Evolutionary conservation across 2,888 invertebrate genomes (phyloP).

Genomic region (Heteropelma amictum): DNA sequence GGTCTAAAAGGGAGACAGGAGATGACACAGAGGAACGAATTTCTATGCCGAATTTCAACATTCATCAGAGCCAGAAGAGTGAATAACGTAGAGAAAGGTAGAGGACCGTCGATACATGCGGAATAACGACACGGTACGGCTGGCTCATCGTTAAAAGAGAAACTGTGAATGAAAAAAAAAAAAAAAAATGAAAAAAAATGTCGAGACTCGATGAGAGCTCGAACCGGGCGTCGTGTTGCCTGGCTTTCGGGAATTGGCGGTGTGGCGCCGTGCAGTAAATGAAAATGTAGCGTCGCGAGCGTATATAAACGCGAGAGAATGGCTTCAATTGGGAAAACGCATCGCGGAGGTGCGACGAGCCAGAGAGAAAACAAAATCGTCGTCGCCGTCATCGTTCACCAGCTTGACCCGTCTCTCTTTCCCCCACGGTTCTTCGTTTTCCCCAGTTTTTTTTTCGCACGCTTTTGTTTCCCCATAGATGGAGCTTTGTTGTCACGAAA

Average conservation of each 20-base stretch:
- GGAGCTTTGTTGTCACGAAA: neutral
- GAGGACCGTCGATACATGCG: neutral
- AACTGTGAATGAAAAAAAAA: constrained; percentile 11
- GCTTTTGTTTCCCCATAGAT: neutral
- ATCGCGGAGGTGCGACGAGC: constrained; percentile 29
- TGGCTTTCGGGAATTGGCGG: constrained; percentile 19
- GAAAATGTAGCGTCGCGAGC: constrained; percentile 61
- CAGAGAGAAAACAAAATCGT: constrained; percentile 28
- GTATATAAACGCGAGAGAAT: constrained; percentile 39
- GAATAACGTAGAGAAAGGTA: neutral
- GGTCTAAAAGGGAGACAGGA: constrained; percentile 1
- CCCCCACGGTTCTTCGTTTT: neutral
- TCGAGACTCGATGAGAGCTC: constrained; percentile 35
- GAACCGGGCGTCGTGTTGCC: constrained; percentile 47
- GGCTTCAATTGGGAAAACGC: constrained; percentile 32
- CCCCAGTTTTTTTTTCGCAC: neutral
- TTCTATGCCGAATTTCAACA: constrained; percentile 11
- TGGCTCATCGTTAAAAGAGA: constrained; percentile 27
- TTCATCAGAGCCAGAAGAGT: constrained; percentile 32
- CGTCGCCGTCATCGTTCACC: constrained; percentile 25
- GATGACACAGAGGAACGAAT: constrained; percentile 34
- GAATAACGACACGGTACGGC: constrained; percentile 29
- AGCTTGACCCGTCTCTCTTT: neutral
- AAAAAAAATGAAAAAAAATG: neutral
- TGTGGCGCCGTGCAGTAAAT: constrained; percentile 55